Evolutionary conservation across 2,888 invertebrate species (phyloP), one percentile per base, ranked within the genome.

Genomic region (Platycheirus rosarum): DNA sequence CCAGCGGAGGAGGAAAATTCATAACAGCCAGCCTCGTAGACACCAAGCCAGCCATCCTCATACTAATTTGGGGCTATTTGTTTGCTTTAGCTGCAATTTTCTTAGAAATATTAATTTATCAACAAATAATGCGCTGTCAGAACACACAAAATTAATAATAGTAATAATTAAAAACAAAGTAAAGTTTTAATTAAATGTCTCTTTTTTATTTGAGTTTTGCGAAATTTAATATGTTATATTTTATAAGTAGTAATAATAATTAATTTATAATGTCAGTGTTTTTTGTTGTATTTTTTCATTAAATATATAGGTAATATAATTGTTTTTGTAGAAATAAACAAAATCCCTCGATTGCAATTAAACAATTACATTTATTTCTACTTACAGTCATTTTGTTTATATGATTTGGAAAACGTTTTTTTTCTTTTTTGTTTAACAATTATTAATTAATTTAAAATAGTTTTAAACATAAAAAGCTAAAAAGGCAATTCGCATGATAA

Each of bases 1-100:
- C 88, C 2, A 91, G 91, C 0, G 91, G 87, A 51, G 85, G 85
- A 37, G 86, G 86, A 9, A 91, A 90, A 84, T 94, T 94, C 87
- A 91, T 92, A 8, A 94, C 93, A 9, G 94, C 94, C 6, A 92
- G 92, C 42, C 90, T 93, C 85, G 90, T 92, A 0, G 93, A 93
- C 86, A 92, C 92, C 85, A 91, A 92, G 84, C 92, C 93, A 11
- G 92, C 92, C 0, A 85, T 92, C n/a, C 77, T 92, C 2, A 87
- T 91, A 78, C 87, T 92, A 13, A 51, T 90, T 0, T 92, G 91
- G 85, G 92, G 92, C 40, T 88, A 89, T 78, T 53, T 89, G 0
- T 44, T 90, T 0, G 87, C 92, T 0, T 49, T 90, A 8, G 11
- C 87, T 0, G 60, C 91, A 2, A 85, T 92, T 11, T 13, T 88